A percentile compares a stretch with the other conserved stretches of the same genome.
Evolutionary conservation across 2,888 invertebrate genomes (phyloP).

Genomic region (Kryphioiulus occultus): DNA sequence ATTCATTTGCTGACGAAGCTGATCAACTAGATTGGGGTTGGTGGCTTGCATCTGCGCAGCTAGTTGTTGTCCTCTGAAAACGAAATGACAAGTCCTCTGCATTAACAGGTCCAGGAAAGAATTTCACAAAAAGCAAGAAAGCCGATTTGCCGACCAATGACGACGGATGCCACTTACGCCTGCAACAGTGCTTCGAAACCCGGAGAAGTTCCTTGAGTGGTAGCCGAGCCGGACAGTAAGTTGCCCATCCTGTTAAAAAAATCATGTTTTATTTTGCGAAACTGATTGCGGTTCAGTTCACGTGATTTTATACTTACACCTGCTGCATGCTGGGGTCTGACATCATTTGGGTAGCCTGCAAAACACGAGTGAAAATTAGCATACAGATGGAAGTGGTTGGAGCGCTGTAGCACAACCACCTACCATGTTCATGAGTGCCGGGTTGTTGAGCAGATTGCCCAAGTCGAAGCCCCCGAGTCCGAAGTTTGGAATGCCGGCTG

Average conservation of each 20-base stretch:
- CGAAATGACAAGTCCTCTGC: constrained; percentile 53
- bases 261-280: background rate
- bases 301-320: constrained; percentile 64
- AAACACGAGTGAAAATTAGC: background rate
- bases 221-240: constrained; percentile 65
- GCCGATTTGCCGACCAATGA: background rate
- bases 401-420: constrained; percentile 9
- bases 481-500: constrained; percentile 41
- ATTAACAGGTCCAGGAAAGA: background rate
- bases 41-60: constrained; percentile 81
- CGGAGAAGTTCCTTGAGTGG: constrained; percentile 53
- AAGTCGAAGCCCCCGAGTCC: constrained; percentile 64
- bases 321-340: constrained; percentile 84
- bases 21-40: constrained; percentile 84
- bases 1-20: constrained; percentile 71
- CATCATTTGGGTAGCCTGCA: constrained; percentile 77
- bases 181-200: constrained; percentile 66
- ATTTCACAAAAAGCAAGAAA: background rate
- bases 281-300: background rate
- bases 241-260: constrained; percentile 66
- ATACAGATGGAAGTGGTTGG: background rate
- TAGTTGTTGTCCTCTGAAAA: constrained; percentile 77
- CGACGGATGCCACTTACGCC: constrained; percentile 63
- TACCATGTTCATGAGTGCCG: constrained; percentile 79
- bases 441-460: constrained; percentile 77